Evolutionary conservation across 2,888 invertebrate genomes (phyloP), one percentile per base, ranked within the genome.

Genomic region (Carpatolechia fugitivella): DNA sequence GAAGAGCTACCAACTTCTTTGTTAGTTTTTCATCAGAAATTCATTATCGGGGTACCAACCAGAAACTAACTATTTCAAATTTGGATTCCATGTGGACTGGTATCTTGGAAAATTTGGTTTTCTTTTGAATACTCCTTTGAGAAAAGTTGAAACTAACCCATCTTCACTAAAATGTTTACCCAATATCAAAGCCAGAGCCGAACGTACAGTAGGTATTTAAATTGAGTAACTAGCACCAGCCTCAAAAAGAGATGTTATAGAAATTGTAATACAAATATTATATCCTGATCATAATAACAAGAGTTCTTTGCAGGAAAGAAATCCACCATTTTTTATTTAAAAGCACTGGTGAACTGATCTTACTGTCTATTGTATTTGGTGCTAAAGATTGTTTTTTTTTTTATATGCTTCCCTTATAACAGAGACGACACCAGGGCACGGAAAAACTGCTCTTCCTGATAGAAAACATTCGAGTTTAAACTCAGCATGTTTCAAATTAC

Each of bases 311-410:
- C 18, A 8, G 3, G 11, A 52, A 56, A 35, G n/a, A 48, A 11
- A 33, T 7, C 56, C 52, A 48, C 56, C 52, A 56, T 44, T 44
- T 52, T n/a, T n/a, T n/a, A n/a, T 44, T 52, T 52, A 7, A 18
- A 33, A 33, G 33, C 41, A 18, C 31, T 13, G 33, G 41, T 52
- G 33, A 41, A 52, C 33, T 52, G 44, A 52, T 41, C 52, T 33
- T 52, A 16, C 41, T 52, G 4, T 44, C 20, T 7, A 44, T 44
- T 7, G 44, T 41, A 7, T 41, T 30, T 11, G 24, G 3, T 10
- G 31, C 24, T 52, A 52, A 44, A 2, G 41, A 31, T 44, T 52
- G 41, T n/a, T n/a, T n/a, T n/a, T n/a, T 24, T 18, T 30, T 31
- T 10, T 7, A 31, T 18, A 52, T 10, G 44, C 52, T 52, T 44